A percentile compares a stretch with the other conserved stretches of the same genome.
These are phyloP conservation scores for Parotia lawesii DNA, from an alignment of 2,113 vertebrate genomes.

Conservation along the genomic window DNA sequence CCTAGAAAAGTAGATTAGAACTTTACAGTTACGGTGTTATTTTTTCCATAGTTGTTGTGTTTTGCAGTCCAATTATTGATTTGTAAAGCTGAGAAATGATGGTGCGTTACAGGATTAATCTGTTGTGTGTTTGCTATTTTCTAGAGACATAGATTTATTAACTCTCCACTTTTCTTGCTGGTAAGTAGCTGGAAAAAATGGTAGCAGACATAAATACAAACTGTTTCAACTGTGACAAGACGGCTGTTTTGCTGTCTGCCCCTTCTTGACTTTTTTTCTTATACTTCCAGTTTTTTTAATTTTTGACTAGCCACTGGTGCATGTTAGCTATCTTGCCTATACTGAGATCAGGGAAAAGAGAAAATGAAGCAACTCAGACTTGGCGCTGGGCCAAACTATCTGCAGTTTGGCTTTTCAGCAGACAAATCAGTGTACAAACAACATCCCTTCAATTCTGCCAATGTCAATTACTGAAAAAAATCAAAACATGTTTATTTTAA, in stretches of 20 bases:
- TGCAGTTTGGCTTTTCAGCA: slow-evolving; percentile 38
- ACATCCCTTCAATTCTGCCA: slow-evolving; percentile 31
- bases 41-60: background rate
- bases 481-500: slow-evolving; percentile 58
- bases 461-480: slow-evolving; percentile 53
- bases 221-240: background rate
- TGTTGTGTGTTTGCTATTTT: background rate
- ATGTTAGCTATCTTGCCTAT: background rate
- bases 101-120: slow-evolving; percentile 20
- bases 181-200: background rate
- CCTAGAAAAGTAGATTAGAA: background rate
- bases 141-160: background rate
- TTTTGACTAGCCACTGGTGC: background rate
- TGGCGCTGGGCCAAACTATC: background rate
- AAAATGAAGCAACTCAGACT: background rate
- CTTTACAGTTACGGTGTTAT: background rate
- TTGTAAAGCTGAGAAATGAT: slow-evolving; percentile 14
- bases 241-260: background rate
- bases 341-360: background rate
- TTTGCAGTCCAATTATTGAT: background rate
- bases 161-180: background rate
- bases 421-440: slow-evolving; percentile 29
- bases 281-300: background rate
- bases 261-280: background rate
- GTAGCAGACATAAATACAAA: background rate